Evolutionary conservation across 1,140 invertebrate species (phyloP).

Genomic region (Hesperophylax magnus): DNA sequence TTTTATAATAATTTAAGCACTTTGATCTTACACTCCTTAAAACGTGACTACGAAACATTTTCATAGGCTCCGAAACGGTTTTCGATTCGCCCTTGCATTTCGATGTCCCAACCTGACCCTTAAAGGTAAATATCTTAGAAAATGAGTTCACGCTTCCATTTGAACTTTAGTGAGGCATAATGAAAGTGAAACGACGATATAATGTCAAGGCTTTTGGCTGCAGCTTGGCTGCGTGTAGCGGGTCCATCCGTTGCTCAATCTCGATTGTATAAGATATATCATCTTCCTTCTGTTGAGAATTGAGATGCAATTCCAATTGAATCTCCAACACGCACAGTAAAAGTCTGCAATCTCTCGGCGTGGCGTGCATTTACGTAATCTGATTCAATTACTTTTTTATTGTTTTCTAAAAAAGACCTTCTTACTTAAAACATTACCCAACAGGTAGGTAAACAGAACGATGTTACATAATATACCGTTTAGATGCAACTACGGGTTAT

Average conservation of each 20-base stretch:
- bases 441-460: too few species aligned
- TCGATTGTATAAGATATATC: background rate
- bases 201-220: constrained; percentile 21
- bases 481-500: too few species aligned
- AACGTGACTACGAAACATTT: too few species aligned
- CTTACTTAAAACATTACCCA: too few species aligned
- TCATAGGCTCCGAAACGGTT: too few species aligned
- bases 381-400: too few species aligned
- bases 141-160: background rate
- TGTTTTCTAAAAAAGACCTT: too few species aligned
- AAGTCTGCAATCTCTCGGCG: background rate
- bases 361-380: too few species aligned
- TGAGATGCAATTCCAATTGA: constrained; percentile 1
- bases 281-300: background rate
- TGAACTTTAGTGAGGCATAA: constrained; percentile 7
- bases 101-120: background rate
- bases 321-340: background rate
- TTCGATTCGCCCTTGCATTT: background rate
- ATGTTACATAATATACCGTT: too few species aligned
- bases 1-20: too few species aligned
- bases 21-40: too few species aligned
- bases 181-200: constrained; percentile 1
- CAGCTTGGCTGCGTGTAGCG: background rate
- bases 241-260: background rate
- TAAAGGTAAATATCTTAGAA: background rate